A percentile compares a stretch with the other conserved stretches of the same genome.
phyloP scores from a whole-genome alignment of 2,113 vertebrate species.

The Colaptes auratus region DNA sequence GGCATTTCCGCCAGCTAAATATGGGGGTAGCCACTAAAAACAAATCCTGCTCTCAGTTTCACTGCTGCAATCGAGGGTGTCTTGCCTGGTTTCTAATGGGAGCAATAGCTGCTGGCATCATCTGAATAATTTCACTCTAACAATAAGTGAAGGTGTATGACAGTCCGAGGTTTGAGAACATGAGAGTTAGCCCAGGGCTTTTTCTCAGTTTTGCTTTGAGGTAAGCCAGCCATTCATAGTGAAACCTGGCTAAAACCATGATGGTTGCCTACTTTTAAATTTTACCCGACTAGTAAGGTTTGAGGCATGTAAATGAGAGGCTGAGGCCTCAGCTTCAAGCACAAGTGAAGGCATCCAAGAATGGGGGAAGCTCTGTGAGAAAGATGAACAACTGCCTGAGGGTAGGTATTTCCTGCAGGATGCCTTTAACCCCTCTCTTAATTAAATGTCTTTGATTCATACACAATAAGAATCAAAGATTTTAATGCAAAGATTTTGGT shows the following conservation, averaged over 20 bases:
- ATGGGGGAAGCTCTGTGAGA: not conserved
- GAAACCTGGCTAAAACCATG: conserved; percentile 45
- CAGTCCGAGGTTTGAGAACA: not conserved
- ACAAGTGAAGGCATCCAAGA: not conserved
- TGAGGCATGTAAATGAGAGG: not conserved
- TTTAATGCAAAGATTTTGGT: not conserved
- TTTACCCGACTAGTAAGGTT: not conserved
- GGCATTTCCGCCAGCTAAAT: not conserved
- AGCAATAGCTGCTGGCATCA: not conserved
- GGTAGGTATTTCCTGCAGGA: not conserved
- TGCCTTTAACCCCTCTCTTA: not conserved
- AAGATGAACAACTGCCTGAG: not conserved
- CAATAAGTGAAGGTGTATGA: not conserved
- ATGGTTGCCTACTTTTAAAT: not conserved
- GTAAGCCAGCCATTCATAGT: not conserved
- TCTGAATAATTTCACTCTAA: not conserved
- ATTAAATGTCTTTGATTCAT: not conserved
- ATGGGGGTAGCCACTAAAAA: conserved; percentile 14
- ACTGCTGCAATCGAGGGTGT: not conserved
- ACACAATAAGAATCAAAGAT: not conserved
- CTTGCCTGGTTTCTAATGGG: not conserved
- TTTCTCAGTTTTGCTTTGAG: conserved; percentile 56
- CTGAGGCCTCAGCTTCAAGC: not conserved
- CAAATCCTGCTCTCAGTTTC: not conserved
- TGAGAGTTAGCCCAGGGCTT: not conserved